A percentile compares a stretch with the other conserved stretches of the same genome.
Evolutionary conservation across 2,797 vertebrate genomes (phyloP).

Genomic region (Babyrousa celebensis): DNA sequence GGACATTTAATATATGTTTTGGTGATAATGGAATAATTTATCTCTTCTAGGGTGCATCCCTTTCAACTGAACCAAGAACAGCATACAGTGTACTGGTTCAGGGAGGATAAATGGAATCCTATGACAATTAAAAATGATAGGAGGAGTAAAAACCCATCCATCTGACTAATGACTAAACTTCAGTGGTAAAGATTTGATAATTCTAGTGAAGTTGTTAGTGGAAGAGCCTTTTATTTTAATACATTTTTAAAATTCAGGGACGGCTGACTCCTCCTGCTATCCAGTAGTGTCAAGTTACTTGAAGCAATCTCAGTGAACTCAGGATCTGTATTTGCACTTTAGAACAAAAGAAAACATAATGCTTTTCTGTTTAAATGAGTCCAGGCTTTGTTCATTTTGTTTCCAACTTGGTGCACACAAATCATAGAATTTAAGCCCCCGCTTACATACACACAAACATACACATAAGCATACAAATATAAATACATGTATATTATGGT

Average conservation of each 20-base stretch:
- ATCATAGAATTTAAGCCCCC: slow-evolving; percentile 17
- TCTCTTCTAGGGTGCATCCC: slow-evolving; percentile 74
- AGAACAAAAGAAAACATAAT: slow-evolving; percentile 16
- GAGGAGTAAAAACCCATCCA: slow-evolving; percentile 70
- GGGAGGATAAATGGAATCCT: slow-evolving; percentile 66
- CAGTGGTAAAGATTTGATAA: slow-evolving; percentile 70
- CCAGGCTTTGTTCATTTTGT: background rate
- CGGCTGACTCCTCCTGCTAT: background rate
- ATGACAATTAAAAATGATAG: slow-evolving; percentile 78
- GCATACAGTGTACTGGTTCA: slow-evolving; percentile 62
- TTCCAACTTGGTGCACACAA: background rate
- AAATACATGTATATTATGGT: too few species aligned
- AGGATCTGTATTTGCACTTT: background rate
- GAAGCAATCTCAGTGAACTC: background rate
- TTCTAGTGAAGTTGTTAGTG: slow-evolving; percentile 67
- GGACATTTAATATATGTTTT: slow-evolving; percentile 78
- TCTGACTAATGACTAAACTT: slow-evolving; percentile 76
- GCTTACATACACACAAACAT: background rate
- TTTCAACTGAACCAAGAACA: slow-evolving; percentile 72
- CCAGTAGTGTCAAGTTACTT: background rate
- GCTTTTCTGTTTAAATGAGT: background rate
- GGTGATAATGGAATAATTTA: slow-evolving; percentile 79
- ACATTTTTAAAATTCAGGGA: slow-evolving; percentile 4
- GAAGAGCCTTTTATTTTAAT: slow-evolving; percentile 67
- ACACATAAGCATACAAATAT: background rate